Percentiles rank a stretch among this genome's conserved stretches.
Conservation (phyloP, 2,888 invertebrate species). For the Diabrotica balteata region DNA sequence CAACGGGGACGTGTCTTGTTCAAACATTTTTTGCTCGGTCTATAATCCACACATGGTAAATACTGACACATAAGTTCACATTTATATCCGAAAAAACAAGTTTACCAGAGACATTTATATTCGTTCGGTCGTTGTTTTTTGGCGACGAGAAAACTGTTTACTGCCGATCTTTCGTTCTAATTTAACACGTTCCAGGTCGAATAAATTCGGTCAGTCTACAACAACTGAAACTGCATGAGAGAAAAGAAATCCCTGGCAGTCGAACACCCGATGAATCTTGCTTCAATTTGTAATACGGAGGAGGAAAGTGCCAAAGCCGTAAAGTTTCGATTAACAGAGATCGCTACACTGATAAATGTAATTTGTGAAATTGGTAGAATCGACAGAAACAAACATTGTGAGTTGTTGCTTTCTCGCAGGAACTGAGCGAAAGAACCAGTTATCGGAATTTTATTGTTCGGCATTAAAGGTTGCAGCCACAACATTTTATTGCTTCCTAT, state of each 20-base stretch:
- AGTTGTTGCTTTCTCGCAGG: too few relatives aligned
- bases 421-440: too few relatives aligned
- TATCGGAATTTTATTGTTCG: too few relatives aligned
- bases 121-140: conserved; percentile 22
- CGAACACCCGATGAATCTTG: conserved; percentile 30
- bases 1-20: too few relatives aligned
- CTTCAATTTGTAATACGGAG: conserved; percentile 42
- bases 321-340: conserved; percentile 47
- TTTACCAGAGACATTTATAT: conserved; percentile 19
- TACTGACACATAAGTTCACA: conserved; percentile 10
- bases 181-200: conserved; percentile 17
- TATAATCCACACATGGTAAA: conserved; percentile 7
- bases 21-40: neutral
- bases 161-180: conserved; percentile 22
- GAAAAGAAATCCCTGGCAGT: conserved; percentile 23
- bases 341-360: conserved; percentile 21
- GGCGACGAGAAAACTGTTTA: conserved; percentile 21
- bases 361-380: conserved; percentile 9
- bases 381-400: neutral
- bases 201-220: conserved; percentile 11
- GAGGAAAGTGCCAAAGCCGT: conserved; percentile 37
- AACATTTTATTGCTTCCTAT: too few relatives aligned
- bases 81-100: conserved; percentile 16
- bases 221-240: conserved; percentile 2
- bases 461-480: too few relatives aligned